These are phyloP conservation scores for Leptodactylus fuscus DNA, from an alignment of 2,113 vertebrate species.

Conservation along the genomic window DNA sequence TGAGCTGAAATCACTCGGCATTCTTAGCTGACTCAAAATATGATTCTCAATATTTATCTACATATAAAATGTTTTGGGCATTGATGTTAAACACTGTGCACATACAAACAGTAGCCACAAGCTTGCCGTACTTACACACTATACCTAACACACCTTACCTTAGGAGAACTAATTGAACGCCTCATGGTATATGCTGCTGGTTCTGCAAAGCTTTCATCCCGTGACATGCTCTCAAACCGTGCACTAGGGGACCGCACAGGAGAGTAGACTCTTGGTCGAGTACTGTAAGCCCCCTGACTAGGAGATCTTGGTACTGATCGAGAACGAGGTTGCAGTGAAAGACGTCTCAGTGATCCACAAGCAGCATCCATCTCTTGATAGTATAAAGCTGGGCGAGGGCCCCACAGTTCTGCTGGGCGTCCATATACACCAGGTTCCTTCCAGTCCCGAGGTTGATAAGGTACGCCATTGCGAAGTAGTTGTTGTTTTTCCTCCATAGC, in stretches of 20 bases:
- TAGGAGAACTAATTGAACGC: constrained; percentile 90
- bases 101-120: no score
- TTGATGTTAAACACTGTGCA: no score
- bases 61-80: no score
- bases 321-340: constrained; percentile 92
- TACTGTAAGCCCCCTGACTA: constrained; percentile 83
- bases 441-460: constrained; percentile 78
- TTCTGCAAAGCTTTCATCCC: constrained; percentile 83
- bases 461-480: constrained; percentile 80
- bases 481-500: constrained; percentile 82
- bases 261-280: constrained; percentile 80
- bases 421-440: constrained; percentile 70
- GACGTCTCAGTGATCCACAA: constrained; percentile 79
- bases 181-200: constrained; percentile 84
- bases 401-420: constrained; percentile 73
- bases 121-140: background rate
- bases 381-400: constrained; percentile 69
- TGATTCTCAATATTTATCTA: no score
- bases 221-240: constrained; percentile 79
- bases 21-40: no score
- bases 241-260: constrained; percentile 85
- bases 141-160: constrained; percentile 80
- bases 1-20: no score
- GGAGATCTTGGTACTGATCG: constrained; percentile 92
- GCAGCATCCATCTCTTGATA: constrained; percentile 79